Percentiles rank a stretch among this genome's conserved stretches.
These are phyloP conservation scores for Burhinus oedicnemus DNA, from an alignment of 2,113 vertebrate species.

Conservation along the genomic window DNA sequence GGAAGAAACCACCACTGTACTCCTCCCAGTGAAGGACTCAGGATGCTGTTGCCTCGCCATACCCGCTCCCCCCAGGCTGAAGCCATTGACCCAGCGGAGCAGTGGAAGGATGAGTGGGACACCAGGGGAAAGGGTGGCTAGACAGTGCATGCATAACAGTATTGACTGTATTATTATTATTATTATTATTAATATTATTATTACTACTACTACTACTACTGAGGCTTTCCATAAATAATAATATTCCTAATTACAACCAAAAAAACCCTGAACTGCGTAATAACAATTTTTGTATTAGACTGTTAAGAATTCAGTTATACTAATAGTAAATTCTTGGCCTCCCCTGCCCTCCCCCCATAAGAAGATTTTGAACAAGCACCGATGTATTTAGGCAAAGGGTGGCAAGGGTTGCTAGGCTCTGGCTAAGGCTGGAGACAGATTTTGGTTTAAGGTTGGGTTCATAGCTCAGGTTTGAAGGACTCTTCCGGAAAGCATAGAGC, in stretches of 20 bases:
- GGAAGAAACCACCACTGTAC: background rate
- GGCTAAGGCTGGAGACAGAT: background rate
- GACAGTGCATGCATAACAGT: background rate
- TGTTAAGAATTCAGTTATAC: background rate
- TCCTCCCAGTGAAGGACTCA: background rate
- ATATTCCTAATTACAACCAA: background rate
- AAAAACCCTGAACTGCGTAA: background rate
- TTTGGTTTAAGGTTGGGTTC: background rate
- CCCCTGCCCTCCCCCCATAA: background rate
- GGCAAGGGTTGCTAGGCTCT: background rate
- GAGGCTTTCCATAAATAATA: background rate
- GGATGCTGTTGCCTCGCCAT: background rate
- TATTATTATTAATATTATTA: background rate
- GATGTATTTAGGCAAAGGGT: background rate
- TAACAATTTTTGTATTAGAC: background rate
- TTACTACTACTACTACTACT: too few relatives aligned
- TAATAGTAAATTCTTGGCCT: background rate
- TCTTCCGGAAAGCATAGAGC: background rate
- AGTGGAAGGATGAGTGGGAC: background rate
- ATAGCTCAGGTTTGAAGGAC: background rate
- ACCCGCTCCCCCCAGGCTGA: rapidly evolving
- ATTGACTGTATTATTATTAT: background rate
- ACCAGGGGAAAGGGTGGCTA: background rate
- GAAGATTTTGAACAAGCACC: background rate
- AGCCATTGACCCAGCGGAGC: background rate